phyloP scores from a whole-genome alignment of 2,797 vertebrate genomes.

The Poeciliopsis presidionis region DNA sequence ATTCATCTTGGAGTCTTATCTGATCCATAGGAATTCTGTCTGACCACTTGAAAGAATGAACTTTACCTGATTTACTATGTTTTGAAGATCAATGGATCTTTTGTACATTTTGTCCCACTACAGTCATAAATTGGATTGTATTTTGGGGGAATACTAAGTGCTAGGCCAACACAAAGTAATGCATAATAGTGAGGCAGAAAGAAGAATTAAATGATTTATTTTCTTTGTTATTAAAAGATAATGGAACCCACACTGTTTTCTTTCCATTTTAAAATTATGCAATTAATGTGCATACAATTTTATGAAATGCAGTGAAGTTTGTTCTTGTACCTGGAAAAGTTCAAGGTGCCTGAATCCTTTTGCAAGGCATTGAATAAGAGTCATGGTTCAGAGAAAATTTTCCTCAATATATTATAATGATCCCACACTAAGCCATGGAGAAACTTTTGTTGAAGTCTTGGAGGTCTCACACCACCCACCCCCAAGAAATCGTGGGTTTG shows the following conservation, averaged over 20 bases:
- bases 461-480: slow-evolving; percentile 57
- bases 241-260: neutral
- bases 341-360: neutral
- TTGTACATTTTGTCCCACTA: neutral
- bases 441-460: slow-evolving; percentile 68
- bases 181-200: neutral
- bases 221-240: neutral
- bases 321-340: neutral
- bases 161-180: neutral
- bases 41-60: slow-evolving; percentile 51
- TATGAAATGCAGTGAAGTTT: neutral
- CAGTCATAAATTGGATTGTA: neutral
- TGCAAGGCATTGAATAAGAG: neutral
- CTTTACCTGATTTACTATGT: slow-evolving; percentile 50
- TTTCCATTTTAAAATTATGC: neutral
- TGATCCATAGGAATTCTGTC: slow-evolving; percentile 46
- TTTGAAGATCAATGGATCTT: neutral
- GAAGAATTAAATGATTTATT: neutral
- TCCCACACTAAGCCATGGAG: slow-evolving; percentile 62
- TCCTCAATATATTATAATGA: slow-evolving; percentile 62
- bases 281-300: neutral
- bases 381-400: slow-evolving; percentile 57
- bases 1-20: slow-evolving; percentile 37
- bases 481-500: slow-evolving; percentile 57
- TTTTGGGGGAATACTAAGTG: neutral